Base-by-base conservation (phyloP, 2,888 invertebrate species). In the Chymomyza fuscimana region DNA sequence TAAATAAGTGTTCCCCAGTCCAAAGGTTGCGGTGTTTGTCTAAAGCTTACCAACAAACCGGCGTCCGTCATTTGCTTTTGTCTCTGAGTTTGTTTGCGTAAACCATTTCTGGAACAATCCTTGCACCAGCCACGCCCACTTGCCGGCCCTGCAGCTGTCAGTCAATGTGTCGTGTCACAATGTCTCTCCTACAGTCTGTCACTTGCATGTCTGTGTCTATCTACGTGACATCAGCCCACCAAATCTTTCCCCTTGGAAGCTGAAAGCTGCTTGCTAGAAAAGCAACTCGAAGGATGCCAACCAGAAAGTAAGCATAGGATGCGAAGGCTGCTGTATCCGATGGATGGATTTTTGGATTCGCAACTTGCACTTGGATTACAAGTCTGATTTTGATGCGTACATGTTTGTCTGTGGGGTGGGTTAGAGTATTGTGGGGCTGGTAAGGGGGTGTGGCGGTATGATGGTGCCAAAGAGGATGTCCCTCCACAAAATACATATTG, bases 161-260 rank as follows among this genome's bases (percentile, higher is more conserved):
- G 89, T 89, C 89, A 90, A 85, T 89, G 83, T 86, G 89, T 89
- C 87, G 86, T 87, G 89, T 87, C 89, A 87, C 85, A 86, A 80
- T 89, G 89, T 88, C 86, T 88, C 84, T 90, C 87, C 86, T 87
- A 85, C 86, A 89, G 87, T 88, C 88, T 89, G 90, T 91, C 91
- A 91, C 82, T 88, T 84, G 86, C 90, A 90, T 83, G 87, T 86
- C 88, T 84, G 73, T 88, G 79, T 81, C 81, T 81, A 80, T 88
- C 87, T 89, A 89, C 87, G 90, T 88, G 89, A 90, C 89, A 89
- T 89, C 88, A 85, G 82, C 78, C 81, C 76, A 81, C 78, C 75
- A 77, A 79, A 76, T 78, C 76, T 77, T 72, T 68, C 80, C 77
- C 71, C 88, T 82, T 81, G 74, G 63, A 68, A 32, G 32, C 32